A percentile compares a stretch with the other conserved stretches of the same genome.
Conservation (phyloP, 2,797 vertebrate species). For the Anguilla pacifica region DNA sequence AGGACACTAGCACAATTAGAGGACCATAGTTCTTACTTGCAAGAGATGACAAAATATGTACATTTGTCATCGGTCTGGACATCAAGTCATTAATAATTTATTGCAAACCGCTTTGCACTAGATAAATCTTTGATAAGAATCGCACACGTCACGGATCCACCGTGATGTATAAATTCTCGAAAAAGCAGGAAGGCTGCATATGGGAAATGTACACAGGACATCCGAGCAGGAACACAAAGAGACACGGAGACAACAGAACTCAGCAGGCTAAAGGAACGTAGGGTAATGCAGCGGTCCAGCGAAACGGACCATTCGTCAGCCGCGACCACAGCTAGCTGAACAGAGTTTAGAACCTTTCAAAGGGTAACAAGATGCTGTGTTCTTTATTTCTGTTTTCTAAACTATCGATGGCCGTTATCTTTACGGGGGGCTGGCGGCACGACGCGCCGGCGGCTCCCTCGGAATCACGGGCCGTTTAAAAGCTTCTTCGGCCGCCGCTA, state of each 20-base stretch:
- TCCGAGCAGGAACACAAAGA: conserved; percentile 34
- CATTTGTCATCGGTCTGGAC: conserved; percentile 71
- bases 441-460: not conserved
- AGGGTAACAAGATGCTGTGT: not conserved
- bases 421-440: not conserved
- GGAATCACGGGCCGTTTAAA: not conserved
- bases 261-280: conserved; percentile 12
- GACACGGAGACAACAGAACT: conserved; percentile 34
- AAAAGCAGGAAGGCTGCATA: conserved; percentile 51
- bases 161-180: conserved; percentile 47
- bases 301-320: not conserved
- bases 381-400: not conserved
- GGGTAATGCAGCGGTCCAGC: not conserved
- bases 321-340: no score
- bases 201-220: conserved; percentile 51
- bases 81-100: conserved; percentile 69
- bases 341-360: not conserved
- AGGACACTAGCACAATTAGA: conserved; percentile 62
- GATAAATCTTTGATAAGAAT: conserved; percentile 83
- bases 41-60: conserved; percentile 64
- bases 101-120: conserved; percentile 71
- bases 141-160: conserved; percentile 53
- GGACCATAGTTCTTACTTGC: conserved; percentile 49
- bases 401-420: not conserved
- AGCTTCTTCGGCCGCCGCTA: conserved; percentile 55